These are phyloP conservation scores for Xenopus borealis DNA, from an alignment of 2,113 vertebrate species.

Conservation along the genomic window DNA sequence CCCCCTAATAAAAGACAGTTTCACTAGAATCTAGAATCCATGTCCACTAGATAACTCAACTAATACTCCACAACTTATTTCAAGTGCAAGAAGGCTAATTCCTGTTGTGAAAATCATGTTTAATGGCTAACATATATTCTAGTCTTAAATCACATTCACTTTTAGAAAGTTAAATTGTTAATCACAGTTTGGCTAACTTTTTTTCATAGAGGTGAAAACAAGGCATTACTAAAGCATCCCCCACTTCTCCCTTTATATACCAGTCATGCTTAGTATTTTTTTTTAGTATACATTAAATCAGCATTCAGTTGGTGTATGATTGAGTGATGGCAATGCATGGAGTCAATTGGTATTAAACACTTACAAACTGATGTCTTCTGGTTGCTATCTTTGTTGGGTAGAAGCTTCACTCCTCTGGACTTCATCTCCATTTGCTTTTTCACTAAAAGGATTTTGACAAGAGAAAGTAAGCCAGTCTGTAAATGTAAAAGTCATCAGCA, in stretches of 20 bases:
- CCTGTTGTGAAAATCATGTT: too few relatives aligned
- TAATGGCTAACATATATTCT: too few relatives aligned
- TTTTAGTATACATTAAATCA: slow-evolving; percentile 16
- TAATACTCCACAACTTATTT: too few relatives aligned
- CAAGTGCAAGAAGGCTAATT: too few relatives aligned
- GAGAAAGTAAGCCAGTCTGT: not conserved
- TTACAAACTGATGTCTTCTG: slow-evolving; percentile 99
- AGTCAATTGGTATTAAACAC: slow-evolving; percentile 56
- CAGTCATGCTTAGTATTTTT: not conserved
- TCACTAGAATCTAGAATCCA: not conserved
- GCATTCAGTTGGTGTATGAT: slow-evolving; percentile 49
- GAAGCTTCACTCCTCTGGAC: slow-evolving; percentile 93
- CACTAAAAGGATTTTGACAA: slow-evolving; percentile 67
- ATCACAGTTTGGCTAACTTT: not conserved
- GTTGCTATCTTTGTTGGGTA: slow-evolving; percentile 96
- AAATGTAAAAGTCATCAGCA: too few relatives aligned
- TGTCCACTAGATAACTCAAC: too few relatives aligned
- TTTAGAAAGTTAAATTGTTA: too few relatives aligned
- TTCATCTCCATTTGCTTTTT: slow-evolving; percentile 98
- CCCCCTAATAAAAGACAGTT: not conserved
- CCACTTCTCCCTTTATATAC: slow-evolving; percentile 25
- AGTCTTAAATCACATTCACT: too few relatives aligned
- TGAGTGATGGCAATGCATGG: slow-evolving; percentile 34
- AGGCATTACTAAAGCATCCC: slow-evolving; percentile 43
- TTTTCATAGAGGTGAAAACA: slow-evolving; percentile 22